Evolutionary conservation across 2,888 invertebrate species (phyloP).

Genomic region (Odontothrips loti): DNA sequence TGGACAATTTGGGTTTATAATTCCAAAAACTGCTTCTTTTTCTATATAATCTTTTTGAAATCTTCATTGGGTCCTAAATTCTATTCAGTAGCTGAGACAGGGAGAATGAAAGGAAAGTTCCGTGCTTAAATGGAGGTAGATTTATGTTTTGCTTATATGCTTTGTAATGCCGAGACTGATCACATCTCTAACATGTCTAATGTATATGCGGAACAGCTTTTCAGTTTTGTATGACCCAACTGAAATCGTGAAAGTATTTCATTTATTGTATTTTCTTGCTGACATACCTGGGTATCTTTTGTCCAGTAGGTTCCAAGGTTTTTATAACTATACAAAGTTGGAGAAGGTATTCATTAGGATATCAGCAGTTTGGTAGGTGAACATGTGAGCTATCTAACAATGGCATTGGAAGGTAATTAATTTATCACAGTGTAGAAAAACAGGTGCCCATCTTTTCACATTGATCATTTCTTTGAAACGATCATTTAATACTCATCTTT

Average conservation of each 20-base stretch:
- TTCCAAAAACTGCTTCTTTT: too few species aligned
- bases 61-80: too few species aligned
- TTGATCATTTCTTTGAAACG: too few species aligned
- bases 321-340: too few species aligned
- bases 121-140: too few species aligned
- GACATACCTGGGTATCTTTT: not conserved
- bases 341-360: not conserved
- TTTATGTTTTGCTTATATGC: constrained; percentile 6
- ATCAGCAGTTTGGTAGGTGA: not conserved
- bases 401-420: not conserved
- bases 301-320: not conserved
- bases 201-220: not conserved
- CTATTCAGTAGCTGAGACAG: too few species aligned
- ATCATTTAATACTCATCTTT: too few species aligned
- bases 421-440: not conserved
- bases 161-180: not conserved
- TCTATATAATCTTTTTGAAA: too few species aligned
- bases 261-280: not conserved
- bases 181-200: not conserved
- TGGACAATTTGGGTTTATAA: too few species aligned
- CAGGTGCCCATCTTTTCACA: too few species aligned
- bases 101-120: too few species aligned
- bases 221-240: not conserved
- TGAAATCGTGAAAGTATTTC: not conserved
- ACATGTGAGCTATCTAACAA: not conserved